Percentiles rank a stretch among this genome's conserved stretches.
These are phyloP conservation scores for Drosophila sucinea DNA, from an alignment of 1,140 invertebrate genomes.

Conservation along the genomic window DNA sequence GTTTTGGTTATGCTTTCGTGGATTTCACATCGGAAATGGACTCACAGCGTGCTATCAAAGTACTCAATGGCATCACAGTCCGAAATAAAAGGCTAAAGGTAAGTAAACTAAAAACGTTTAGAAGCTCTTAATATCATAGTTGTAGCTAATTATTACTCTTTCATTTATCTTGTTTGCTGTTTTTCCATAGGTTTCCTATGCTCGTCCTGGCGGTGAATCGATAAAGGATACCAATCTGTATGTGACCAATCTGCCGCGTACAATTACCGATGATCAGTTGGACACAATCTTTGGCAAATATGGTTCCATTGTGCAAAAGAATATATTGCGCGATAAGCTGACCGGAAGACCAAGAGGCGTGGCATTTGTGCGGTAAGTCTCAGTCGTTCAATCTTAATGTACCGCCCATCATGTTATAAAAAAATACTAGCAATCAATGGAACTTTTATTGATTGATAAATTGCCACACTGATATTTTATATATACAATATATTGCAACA, in stretches of 20 bases:
- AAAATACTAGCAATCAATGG: background rate
- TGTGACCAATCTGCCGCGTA: slow-evolving; percentile 94
- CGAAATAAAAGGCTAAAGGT: slow-evolving; percentile 93
- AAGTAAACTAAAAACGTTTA: slow-evolving; percentile 16
- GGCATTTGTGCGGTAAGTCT: slow-evolving; percentile 93
- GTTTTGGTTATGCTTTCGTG: slow-evolving; percentile 98
- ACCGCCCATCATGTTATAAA: background rate
- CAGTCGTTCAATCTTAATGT: background rate
- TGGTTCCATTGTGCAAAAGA: slow-evolving; percentile 95
- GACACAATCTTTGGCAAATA: slow-evolving; percentile 93
- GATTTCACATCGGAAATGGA: slow-evolving; percentile 94
- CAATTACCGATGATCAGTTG: slow-evolving; percentile 91
- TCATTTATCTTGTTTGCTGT: background rate
- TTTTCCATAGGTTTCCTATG: slow-evolving; percentile 91
- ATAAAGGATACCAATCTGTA: slow-evolving; percentile 98
- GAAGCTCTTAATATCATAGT: background rate
- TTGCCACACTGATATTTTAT: no score
- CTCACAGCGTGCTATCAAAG: slow-evolving; percentile 92
- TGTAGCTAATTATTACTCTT: background rate
- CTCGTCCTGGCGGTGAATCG: slow-evolving; percentile 94
- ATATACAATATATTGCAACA: no score
- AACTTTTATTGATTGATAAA: no score
- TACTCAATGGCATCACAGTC: slow-evolving; percentile 94
- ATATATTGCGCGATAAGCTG: slow-evolving; percentile 93
- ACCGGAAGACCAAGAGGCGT: slow-evolving; percentile 93